A percentile compares a stretch with the other conserved stretches of the same genome.
Conservation (phyloP, 1,140 invertebrate genomes). For the Mactra quadrangularis region DNA sequence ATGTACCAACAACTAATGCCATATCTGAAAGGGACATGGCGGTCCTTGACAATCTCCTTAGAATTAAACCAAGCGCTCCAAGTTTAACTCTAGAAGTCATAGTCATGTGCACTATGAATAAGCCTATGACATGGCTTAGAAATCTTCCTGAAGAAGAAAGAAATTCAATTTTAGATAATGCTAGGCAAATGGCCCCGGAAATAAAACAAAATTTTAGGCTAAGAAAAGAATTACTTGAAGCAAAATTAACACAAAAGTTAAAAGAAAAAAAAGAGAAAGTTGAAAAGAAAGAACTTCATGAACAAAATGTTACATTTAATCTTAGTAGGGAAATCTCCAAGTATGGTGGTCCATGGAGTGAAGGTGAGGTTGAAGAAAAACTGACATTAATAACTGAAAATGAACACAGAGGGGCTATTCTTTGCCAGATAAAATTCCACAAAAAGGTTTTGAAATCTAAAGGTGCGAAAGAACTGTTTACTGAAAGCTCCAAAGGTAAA, state of each 20-base stretch:
- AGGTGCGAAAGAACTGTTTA: background rate
- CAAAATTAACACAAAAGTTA: background rate
- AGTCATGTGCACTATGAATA: background rate
- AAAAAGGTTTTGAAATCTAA: background rate
- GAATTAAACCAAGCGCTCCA: background rate
- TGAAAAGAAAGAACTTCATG: background rate
- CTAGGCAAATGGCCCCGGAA: background rate
- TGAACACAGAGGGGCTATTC: background rate
- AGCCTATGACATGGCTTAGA: background rate
- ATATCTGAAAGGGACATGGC: constrained; percentile 46
- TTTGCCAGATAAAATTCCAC: background rate
- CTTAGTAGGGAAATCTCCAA: background rate
- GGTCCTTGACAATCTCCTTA: constrained; percentile 38
- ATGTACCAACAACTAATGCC: constrained; percentile 35
- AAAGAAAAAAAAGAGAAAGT: background rate
- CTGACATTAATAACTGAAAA: background rate
- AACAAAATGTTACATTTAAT: background rate
- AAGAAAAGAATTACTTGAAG: background rate
- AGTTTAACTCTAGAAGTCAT: background rate
- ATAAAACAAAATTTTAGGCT: background rate
- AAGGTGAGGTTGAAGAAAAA: background rate
- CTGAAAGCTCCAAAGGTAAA: background rate
- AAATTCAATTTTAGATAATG: background rate
- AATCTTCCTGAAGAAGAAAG: background rate
- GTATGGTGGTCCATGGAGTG: background rate